Evolutionary conservation across 1,140 invertebrate species (phyloP).

Genomic region (Penaeus vannamei): DNA sequence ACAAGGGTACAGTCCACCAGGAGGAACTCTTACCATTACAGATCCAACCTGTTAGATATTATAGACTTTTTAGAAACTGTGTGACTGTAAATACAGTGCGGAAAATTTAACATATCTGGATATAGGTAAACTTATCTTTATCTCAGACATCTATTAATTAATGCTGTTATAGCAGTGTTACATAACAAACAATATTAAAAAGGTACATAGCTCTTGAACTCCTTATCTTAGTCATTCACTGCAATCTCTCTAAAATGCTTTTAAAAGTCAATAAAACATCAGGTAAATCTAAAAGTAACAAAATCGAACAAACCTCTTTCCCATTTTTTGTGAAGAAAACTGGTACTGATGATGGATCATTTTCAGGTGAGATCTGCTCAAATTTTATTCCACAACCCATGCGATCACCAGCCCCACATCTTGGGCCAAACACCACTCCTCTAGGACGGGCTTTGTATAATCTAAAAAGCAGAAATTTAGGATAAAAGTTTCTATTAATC

Average conservation of each 20-base stretch:
- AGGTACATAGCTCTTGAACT: no score
- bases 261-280: no score
- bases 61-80: not conserved
- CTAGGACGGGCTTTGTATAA: slow-evolving; percentile 69
- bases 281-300: no score
- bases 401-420: slow-evolving; percentile 72
- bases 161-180: no score
- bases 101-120: slow-evolving; percentile 30
- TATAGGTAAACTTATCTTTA: slow-evolving; percentile 70
- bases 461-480: slow-evolving; percentile 20
- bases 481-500: not conserved
- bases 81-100: not conserved
- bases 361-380: slow-evolving; percentile 68
- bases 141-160: not conserved
- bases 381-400: slow-evolving; percentile 74
- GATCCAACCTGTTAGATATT: slow-evolving; percentile 67
- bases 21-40: slow-evolving; percentile 59
- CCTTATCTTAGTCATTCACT: no score
- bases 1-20: slow-evolving; percentile 72
- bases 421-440: slow-evolving; percentile 72
- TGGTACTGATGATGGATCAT: slow-evolving; percentile 68
- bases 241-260: no score
- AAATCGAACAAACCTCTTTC: slow-evolving; percentile 71
- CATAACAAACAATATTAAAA: no score
- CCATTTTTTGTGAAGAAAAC: slow-evolving; percentile 75